These are phyloP conservation scores for Drosophila carrolli DNA, from an alignment of 1,140 invertebrate species.

Conservation along the genomic window DNA sequence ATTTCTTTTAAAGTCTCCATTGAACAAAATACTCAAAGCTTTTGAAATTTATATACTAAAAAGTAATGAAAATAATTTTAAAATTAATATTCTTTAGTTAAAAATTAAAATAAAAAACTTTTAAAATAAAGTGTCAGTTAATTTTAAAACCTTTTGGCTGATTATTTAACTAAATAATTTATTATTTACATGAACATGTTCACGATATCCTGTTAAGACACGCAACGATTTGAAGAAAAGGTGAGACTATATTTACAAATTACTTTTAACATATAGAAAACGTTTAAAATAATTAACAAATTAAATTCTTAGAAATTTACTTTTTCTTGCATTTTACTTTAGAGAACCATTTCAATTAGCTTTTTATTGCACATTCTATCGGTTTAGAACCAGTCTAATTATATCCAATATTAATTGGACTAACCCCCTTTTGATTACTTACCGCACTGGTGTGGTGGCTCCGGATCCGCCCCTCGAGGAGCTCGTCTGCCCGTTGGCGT, in stretches of 20 bases:
- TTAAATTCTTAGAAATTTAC: not conserved
- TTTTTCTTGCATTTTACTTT: too few species aligned
- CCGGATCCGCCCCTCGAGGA: slow-evolving; percentile 89
- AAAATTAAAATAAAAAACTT: too few species aligned
- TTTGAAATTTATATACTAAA: too few species aligned
- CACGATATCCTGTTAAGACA: slow-evolving; percentile 9
- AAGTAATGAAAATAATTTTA: too few species aligned
- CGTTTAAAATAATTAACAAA: not conserved
- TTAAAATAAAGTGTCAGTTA: too few species aligned
- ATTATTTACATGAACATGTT: slow-evolving; percentile 6
- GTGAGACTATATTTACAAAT: not conserved
- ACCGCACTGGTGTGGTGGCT: slow-evolving; percentile 94
- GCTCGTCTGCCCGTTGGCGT: slow-evolving; percentile 84
- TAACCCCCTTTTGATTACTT: slow-evolving; percentile 46
- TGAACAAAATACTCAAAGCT: too few species aligned
- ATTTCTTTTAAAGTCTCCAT: too few species aligned
- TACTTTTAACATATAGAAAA: not conserved
- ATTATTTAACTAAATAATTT: not conserved
- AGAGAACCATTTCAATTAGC: not conserved
- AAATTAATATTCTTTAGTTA: too few species aligned
- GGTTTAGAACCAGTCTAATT: not conserved
- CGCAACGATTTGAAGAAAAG: not conserved
- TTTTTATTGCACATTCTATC: not conserved
- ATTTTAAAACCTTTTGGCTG: too few species aligned
- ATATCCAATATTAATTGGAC: not conserved